Percentiles rank a stretch among this genome's conserved stretches.
Evolutionary conservation across 2,113 vertebrate species (phyloP).

Genomic region (Sylvietta virens): DNA sequence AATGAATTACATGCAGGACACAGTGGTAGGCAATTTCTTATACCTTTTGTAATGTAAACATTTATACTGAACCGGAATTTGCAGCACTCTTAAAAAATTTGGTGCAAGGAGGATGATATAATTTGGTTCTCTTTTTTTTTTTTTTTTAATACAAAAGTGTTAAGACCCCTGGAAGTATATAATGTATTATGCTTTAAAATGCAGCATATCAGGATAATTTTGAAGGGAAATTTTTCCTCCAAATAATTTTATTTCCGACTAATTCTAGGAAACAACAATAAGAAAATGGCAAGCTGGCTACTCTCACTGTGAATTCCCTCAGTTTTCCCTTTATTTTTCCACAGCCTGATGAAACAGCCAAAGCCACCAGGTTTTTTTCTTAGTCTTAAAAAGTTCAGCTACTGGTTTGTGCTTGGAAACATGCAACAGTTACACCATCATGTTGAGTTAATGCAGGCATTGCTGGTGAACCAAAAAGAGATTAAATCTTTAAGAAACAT

Average conservation of each 20-base stretch:
- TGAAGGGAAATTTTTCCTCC: not conserved
- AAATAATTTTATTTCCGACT: not conserved
- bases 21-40: not conserved
- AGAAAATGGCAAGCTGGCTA: not conserved
- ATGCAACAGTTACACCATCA: not conserved
- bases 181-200: not conserved
- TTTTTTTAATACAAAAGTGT: not conserved
- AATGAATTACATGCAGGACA: not conserved
- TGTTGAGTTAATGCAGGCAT: constrained; percentile 5
- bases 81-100: not conserved
- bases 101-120: not conserved
- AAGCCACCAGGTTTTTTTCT: too few species aligned
- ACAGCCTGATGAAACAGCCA: too few species aligned
- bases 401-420: not conserved
- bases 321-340: too few species aligned
- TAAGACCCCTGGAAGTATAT: not conserved
- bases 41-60: not conserved
- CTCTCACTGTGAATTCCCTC: not conserved
- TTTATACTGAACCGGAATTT: not conserved
- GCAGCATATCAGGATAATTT: not conserved
- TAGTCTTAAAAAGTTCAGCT: not conserved
- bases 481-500: constrained; percentile 39
- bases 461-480: constrained; percentile 36
- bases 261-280: not conserved
- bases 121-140: not conserved